Percentiles rank a stretch among this genome's conserved stretches.
Evolutionary conservation across 2,113 vertebrate genomes (phyloP).

Genomic region (Clinocottus analis): DNA sequence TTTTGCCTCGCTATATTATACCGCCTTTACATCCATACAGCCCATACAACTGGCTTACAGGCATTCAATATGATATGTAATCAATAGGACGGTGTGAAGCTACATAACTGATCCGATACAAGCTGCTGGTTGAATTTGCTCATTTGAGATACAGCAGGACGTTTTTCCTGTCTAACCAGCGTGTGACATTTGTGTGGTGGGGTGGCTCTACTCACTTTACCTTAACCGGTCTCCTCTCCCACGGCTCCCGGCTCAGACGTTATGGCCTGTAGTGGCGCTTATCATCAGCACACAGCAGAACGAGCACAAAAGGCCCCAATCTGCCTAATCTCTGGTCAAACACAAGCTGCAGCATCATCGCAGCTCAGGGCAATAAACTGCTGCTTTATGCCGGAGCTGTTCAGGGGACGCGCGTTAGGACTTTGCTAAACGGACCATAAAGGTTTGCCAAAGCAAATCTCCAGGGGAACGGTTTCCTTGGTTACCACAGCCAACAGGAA

Average conservation of each 20-base stretch:
- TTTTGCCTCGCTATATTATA: background rate
- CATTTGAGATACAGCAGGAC: background rate
- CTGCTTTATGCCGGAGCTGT: slow-evolving; percentile 66
- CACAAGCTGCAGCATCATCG: slow-evolving; percentile 73
- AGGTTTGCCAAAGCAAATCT: slow-evolving; percentile 71
- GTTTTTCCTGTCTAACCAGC: slow-evolving; percentile 5
- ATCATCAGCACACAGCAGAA: slow-evolving; percentile 79
- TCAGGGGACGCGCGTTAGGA: slow-evolving; percentile 60
- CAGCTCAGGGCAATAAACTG: slow-evolving; percentile 70
- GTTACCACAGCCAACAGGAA: slow-evolving; percentile 73
- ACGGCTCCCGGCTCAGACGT: slow-evolving; percentile 41
- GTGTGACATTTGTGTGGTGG: background rate
- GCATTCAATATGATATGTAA: background rate
- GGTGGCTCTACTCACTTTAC: slow-evolving; percentile 26
- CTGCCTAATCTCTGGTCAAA: slow-evolving; percentile 81
- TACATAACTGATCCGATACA: background rate
- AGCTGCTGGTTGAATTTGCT: background rate
- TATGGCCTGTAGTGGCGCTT: slow-evolving; percentile 67
- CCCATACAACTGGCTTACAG: background rate
- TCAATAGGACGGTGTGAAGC: background rate
- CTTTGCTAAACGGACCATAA: slow-evolving; percentile 64
- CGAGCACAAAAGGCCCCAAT: slow-evolving; percentile 74
- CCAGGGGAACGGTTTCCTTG: slow-evolving; percentile 68
- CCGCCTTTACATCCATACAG: background rate
- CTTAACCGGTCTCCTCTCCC: slow-evolving; percentile 20